These are phyloP conservation scores for Cyaniris semiargus DNA, from an alignment of 2,888 invertebrate genomes.

Conservation along the genomic window DNA sequence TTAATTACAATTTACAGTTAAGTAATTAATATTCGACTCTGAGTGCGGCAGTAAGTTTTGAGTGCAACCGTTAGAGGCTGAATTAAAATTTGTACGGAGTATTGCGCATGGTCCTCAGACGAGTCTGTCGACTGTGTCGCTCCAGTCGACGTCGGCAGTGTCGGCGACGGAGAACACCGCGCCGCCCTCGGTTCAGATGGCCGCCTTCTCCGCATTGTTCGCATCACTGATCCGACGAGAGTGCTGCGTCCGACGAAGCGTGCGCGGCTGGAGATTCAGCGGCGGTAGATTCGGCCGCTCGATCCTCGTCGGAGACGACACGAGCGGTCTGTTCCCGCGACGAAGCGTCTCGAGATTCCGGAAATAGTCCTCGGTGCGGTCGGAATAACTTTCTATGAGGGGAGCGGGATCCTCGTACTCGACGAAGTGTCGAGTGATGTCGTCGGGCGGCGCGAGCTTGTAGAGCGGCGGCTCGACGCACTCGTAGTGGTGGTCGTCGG, in stretches of 20 bases:
- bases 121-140: slow-evolving; percentile 68
- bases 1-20: too few species aligned
- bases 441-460: slow-evolving; percentile 74
- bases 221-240: slow-evolving; percentile 77
- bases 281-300: slow-evolving; percentile 91
- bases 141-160: slow-evolving; percentile 71
- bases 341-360: slow-evolving; percentile 72
- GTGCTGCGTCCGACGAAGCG: slow-evolving; percentile 73
- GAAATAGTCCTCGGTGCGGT: slow-evolving; percentile 72
- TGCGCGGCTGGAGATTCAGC: slow-evolving; percentile 83
- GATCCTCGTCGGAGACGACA: slow-evolving; percentile 90
- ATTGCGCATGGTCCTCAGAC: slow-evolving; percentile 54
- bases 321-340: slow-evolving; percentile 82
- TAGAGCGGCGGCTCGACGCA: slow-evolving; percentile 82
- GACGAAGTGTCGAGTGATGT: slow-evolving; percentile 88
- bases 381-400: slow-evolving; percentile 86
- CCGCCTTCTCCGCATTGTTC: slow-evolving; percentile 69
- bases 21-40: too few species aligned
- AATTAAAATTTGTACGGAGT: neutral
- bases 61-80: too few species aligned
- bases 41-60: too few species aligned
- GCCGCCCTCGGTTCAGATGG: slow-evolving; percentile 78
- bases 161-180: slow-evolving; percentile 80
- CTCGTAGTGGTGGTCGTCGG: slow-evolving; percentile 86
- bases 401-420: slow-evolving; percentile 91